Percentiles rank a stretch among this genome's conserved stretches.
phyloP scores from a whole-genome alignment of 2,888 invertebrate species.

The Mesorhabditis spiculigera region DNA sequence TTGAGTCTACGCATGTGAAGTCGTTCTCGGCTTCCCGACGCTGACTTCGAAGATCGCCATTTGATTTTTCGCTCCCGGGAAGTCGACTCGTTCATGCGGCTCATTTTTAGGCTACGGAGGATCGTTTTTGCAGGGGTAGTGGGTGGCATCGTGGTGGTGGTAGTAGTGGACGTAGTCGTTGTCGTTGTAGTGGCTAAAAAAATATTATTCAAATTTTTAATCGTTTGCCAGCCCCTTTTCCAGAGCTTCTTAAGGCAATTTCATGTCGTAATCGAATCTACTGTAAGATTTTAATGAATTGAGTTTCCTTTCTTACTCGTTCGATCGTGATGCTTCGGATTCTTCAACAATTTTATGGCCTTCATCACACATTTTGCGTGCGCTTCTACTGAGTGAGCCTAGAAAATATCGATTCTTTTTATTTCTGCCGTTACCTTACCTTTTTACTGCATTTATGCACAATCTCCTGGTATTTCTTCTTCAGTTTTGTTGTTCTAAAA shows the following conservation, averaged over 20 bases:
- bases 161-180: background rate
- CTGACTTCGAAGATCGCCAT: background rate
- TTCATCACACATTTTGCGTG: constrained; percentile 31
- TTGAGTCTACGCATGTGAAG: background rate
- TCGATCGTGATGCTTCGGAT: background rate
- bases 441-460: background rate
- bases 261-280: too few relatives aligned
- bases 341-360: background rate
- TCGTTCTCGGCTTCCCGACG: constrained; percentile 2
- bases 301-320: too few relatives aligned
- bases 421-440: background rate
- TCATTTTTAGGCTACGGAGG: background rate
- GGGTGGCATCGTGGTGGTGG: background rate
- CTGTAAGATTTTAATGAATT: too few relatives aligned
- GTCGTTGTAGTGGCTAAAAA: background rate
- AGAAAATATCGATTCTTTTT: constrained; percentile 3
- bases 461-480: background rate
- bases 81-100: background rate
- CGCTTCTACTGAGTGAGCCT: constrained; percentile 12
- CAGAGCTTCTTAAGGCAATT: too few relatives aligned
- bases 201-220: background rate
- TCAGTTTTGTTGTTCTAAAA: background rate
- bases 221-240: background rate
- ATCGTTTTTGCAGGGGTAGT: background rate
- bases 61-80: background rate